Evolutionary conservation across 1,140 invertebrate species (phyloP).

Genomic region (Drosophila burlai): DNA sequence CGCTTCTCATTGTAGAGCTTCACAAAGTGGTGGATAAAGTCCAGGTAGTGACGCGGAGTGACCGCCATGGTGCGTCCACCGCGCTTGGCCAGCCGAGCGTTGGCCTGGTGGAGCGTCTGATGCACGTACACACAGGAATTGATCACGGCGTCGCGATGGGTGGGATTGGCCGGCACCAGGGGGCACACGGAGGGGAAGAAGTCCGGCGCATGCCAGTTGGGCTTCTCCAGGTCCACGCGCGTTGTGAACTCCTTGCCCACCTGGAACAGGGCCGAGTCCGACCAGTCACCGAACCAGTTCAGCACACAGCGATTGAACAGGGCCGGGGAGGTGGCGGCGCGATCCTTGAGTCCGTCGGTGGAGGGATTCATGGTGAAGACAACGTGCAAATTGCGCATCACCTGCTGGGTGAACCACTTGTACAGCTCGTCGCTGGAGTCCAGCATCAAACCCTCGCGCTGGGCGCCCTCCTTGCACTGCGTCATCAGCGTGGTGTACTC

Average conservation of each 20-base stretch:
- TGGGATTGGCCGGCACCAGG: conserved; percentile 90
- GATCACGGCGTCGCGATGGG: conserved; percentile 97
- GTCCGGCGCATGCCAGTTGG: conserved; percentile 93
- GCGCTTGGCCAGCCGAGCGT: conserved; percentile 94
- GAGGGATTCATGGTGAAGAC: conserved; percentile 99
- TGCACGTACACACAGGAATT: conserved; percentile 99
- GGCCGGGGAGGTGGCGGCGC: conserved; percentile 99
- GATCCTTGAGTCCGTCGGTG: conserved; percentile 98
- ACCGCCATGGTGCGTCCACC: conserved; percentile 98
- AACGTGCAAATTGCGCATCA: conserved; percentile 99
- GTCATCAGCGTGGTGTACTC: conserved; percentile 99
- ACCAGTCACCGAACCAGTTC: conserved; percentile 99
- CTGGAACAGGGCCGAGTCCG: conserved; percentile 96
- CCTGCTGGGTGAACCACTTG: conserved; percentile 98
- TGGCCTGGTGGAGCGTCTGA: conserved; percentile 97
- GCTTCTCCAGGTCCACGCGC: conserved; percentile 92
- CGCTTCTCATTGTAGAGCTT: conserved; percentile 99
- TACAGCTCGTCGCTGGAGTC: conserved; percentile 99
- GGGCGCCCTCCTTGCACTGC: conserved; percentile 99
- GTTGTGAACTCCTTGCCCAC: conserved; percentile 95
- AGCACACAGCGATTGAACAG: conserved; percentile 99
- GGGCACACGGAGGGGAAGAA: conserved; percentile 95
- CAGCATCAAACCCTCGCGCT: conserved; percentile 98
- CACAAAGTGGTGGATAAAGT: conserved; percentile 99
- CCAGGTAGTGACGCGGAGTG: conserved; percentile 98